A percentile compares a stretch with the other conserved stretches of the same genome.
Evolutionary conservation across 1,140 invertebrate species (phyloP).

Genomic region (Drosophila mojavensis): DNA sequence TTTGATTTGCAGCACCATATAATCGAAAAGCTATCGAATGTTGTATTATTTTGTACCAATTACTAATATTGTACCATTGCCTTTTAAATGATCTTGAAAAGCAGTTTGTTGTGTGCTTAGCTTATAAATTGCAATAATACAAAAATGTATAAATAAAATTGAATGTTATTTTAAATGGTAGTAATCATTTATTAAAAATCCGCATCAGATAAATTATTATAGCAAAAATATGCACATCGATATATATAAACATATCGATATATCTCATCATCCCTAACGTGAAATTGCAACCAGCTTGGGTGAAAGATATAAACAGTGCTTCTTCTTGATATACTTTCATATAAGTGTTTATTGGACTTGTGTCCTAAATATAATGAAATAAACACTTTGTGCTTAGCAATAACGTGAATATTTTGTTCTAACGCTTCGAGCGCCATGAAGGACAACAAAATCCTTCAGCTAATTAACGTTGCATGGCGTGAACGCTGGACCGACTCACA

Average conservation of each 20-base stretch:
- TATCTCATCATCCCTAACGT: not conserved
- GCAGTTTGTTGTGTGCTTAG: not conserved
- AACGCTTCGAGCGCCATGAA: slow-evolving; percentile 51
- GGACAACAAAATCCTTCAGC: slow-evolving; percentile 74
- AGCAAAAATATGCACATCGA: not conserved
- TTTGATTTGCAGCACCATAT: not conserved
- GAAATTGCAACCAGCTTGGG: slow-evolving; percentile 5
- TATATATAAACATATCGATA: not conserved
- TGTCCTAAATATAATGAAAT: slow-evolving; percentile 11
- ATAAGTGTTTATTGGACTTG: slow-evolving; percentile 10
- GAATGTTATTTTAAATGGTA: no score
- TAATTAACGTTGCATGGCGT: slow-evolving; percentile 90
- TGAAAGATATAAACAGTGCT: slow-evolving; percentile 22
- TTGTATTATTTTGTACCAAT: not conserved
- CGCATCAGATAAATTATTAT: no score
- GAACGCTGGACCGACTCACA: slow-evolving; percentile 97
- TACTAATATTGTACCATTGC: not conserved
- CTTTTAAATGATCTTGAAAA: not conserved
- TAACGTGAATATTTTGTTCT: slow-evolving; percentile 8
- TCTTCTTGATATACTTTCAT: slow-evolving; percentile 2
- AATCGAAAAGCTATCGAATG: not conserved
- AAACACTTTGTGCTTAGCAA: not conserved
- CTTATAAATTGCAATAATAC: not conserved
- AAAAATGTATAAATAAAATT: no score
- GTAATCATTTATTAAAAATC: no score